A percentile compares a stretch with the other conserved stretches of the same genome.
These are phyloP conservation scores for Tinea semifulvella DNA, from an alignment of 2,888 invertebrate genomes.

Conservation along the genomic window DNA sequence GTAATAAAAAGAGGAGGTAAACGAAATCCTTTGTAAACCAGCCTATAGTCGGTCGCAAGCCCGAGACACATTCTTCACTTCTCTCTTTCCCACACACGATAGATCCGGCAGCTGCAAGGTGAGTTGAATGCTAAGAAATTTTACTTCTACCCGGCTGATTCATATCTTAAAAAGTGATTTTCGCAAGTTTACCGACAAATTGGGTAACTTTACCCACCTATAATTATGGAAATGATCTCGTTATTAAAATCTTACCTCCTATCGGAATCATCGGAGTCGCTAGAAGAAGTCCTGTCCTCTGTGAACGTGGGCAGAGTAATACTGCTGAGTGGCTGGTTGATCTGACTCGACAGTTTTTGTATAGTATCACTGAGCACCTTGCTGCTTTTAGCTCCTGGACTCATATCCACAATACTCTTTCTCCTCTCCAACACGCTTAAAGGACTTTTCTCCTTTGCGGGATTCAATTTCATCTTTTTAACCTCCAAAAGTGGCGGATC, in stretches of 20 bases:
- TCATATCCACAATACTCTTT: slow-evolving; percentile 51
- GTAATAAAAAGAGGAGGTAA: too few species aligned
- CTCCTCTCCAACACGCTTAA: slow-evolving; percentile 46
- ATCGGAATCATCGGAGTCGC: slow-evolving; percentile 58
- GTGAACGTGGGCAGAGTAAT: slow-evolving; percentile 43
- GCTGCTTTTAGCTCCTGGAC: slow-evolving; percentile 50
- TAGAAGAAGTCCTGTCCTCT: slow-evolving; percentile 51
- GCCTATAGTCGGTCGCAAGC: too few species aligned
- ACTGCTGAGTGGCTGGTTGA: slow-evolving; percentile 44
- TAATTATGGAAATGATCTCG: too few species aligned
- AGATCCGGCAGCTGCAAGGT: too few species aligned
- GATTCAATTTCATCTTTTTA: slow-evolving; percentile 39
- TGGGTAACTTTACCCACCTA: too few species aligned
- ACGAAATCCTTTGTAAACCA: too few species aligned
- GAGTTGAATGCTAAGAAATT: too few species aligned
- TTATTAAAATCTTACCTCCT: slow-evolving; percentile 38
- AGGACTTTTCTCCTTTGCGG: slow-evolving; percentile 46
- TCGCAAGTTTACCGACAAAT: too few species aligned
- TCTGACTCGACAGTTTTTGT: slow-evolving; percentile 67
- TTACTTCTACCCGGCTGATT: too few species aligned
- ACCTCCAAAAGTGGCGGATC: slow-evolving; percentile 48
- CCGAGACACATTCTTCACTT: too few species aligned
- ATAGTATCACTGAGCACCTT: slow-evolving; percentile 71
- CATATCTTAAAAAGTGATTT: too few species aligned
- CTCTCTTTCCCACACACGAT: too few species aligned